Evolutionary conservation across 37 sponge, comb jelly and placozoan genomes (phyloP).

Genomic region (Corticium candelabrum): DNA sequence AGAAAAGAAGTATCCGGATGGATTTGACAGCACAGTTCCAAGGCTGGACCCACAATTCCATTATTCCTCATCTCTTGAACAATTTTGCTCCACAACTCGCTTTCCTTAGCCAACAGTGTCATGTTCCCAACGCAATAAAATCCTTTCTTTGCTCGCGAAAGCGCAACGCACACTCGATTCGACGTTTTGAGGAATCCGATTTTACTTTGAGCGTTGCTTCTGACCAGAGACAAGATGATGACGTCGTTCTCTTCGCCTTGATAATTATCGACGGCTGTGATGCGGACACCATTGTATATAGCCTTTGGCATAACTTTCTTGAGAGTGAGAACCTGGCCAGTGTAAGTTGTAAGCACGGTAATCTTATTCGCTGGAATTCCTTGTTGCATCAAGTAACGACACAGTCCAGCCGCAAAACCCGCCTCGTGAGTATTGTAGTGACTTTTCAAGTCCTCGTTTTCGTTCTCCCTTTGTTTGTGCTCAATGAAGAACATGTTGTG

Average conservation of each 20-base stretch:
- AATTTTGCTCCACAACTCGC: conserved; percentile 21
- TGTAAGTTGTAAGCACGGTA: conserved; percentile 53
- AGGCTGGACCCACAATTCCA: conserved; percentile 23
- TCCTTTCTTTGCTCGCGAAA: conserved; percentile 60
- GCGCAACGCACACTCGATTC: conserved; percentile 57
- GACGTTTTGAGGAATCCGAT: conserved; percentile 32
- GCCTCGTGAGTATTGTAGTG: conserved; percentile 45
- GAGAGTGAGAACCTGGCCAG: conserved; percentile 31
- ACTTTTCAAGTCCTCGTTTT: conserved; percentile 24
- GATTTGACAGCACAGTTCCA: conserved; percentile 41
- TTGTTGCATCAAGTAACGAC: conserved; percentile 38
- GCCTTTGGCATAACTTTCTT: conserved; percentile 10
- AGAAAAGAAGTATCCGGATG: conserved; percentile 36
- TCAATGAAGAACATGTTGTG: conserved; percentile 56
- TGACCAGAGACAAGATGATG: conserved; percentile 48
- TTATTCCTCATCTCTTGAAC: conserved; percentile 1
- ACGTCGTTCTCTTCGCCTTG: conserved; percentile 73
- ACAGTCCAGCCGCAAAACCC: conserved; percentile 19
- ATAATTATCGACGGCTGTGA: conserved; percentile 46
- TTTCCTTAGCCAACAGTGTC: conserved; percentile 11
- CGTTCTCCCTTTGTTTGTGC: conserved; percentile 25
- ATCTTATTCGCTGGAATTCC: conserved; percentile 24
- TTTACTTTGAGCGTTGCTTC: conserved; percentile 31
- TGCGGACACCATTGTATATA: conserved; percentile 15
- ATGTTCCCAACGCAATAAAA: conserved; percentile 59